Evolutionary conservation across 1,140 invertebrate genomes (phyloP).

Genomic region (Alviniconcha marisindica): DNA sequence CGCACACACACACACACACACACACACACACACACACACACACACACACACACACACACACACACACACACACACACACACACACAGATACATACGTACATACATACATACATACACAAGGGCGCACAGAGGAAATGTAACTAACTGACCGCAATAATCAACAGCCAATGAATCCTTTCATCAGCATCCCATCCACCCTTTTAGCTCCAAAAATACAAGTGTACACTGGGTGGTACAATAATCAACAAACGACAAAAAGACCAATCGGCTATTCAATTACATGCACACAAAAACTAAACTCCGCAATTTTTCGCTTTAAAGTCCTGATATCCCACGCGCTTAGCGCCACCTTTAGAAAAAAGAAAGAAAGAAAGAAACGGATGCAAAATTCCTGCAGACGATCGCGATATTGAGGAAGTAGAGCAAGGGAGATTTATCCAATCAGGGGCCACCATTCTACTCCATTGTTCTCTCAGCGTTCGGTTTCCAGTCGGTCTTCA

Average conservation of each 20-base stretch:
- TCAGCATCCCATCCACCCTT: too few relatives aligned
- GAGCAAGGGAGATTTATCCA: not conserved
- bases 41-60: not conserved
- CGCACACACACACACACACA: too few relatives aligned
- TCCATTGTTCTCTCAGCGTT: not conserved
- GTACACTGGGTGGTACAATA: not conserved
- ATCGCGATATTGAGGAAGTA: not conserved
- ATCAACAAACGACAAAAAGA: too few relatives aligned
- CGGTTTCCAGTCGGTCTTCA: slow-evolving; percentile 16
- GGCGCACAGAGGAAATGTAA: not conserved
- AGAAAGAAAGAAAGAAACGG: not conserved
- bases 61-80: slow-evolving; percentile 26
- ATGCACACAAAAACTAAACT: not conserved
- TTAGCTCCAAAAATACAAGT: too few relatives aligned
- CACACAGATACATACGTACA: not conserved
- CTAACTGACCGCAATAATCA: too few relatives aligned
- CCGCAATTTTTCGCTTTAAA: too few relatives aligned
- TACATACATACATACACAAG: not conserved
- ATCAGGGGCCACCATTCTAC: not conserved
- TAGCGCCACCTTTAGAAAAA: not conserved
- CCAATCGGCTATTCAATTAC: not conserved
- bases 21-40: too few relatives aligned
- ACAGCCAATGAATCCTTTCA: too few relatives aligned
- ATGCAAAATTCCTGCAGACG: not conserved
- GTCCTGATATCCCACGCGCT: too few relatives aligned